These are phyloP conservation scores for Drosophila lowei DNA, from an alignment of 1,140 invertebrate species.

Conservation along the genomic window DNA sequence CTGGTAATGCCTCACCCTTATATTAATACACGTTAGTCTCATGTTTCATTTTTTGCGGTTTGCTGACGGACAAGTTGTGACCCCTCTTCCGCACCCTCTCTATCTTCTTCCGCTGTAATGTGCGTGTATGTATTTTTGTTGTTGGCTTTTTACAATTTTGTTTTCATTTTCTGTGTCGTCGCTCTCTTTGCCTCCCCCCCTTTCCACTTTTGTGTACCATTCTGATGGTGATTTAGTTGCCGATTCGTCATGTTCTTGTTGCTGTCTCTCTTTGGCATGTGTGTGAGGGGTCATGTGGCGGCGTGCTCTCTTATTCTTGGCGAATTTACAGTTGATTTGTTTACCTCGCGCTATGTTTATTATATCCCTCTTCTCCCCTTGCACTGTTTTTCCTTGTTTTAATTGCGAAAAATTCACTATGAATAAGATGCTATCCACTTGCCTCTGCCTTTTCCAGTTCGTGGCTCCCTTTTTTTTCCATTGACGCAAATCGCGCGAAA, in stretches of 20 bases:
- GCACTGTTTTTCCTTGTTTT: conserved; percentile 45
- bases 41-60: conserved; percentile 77
- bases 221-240: conserved; percentile 62
- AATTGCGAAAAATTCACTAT: conserved; percentile 62
- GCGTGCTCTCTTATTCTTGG: conserved; percentile 48
- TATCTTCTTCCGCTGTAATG: conserved; percentile 45
- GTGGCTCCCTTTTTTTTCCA: conserved; percentile 46
- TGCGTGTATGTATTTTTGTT: conserved; percentile 50
- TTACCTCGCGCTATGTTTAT: conserved; percentile 64
- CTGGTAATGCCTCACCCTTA: not conserved
- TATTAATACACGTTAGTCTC: no score
- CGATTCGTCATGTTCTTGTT: conserved; percentile 16
- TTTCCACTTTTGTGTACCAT: conserved; percentile 43
- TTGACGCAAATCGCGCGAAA: conserved; percentile 78
- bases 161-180: conserved; percentile 43
- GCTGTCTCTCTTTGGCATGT: conserved; percentile 6
- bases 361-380: conserved; percentile 12
- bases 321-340: conserved; percentile 77
- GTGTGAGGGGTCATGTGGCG: conserved; percentile 37
- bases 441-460: conserved; percentile 4
- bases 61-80: conserved; percentile 65
- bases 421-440: conserved; percentile 26
- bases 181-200: no score
- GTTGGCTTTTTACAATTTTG: conserved; percentile 72
- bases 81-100: not conserved